Evolutionary conservation across 2,113 vertebrate species (phyloP), one percentile per base, ranked within the genome.

Genomic region (Thalassarche chlororhynchos): DNA sequence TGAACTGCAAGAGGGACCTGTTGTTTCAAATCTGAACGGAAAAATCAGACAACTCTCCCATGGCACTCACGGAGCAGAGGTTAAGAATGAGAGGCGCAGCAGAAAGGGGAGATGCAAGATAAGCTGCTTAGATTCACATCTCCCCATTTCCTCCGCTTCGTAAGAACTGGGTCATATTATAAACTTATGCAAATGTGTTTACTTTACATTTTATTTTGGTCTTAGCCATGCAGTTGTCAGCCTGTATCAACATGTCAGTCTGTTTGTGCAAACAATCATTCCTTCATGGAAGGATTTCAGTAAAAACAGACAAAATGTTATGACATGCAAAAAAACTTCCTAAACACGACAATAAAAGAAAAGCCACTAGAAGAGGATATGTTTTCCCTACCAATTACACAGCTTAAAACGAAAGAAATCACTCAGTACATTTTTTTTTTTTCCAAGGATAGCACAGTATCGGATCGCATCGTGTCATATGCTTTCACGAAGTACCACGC

Each of bases 111-210:
- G 94, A 96, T 82, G 90, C 76, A 31, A 97, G 96, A 97, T 97
- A 97, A 97, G 90, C 64, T 74, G 86, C 71, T 84, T 31, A 21
- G 80, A 92, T 97, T 94, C 89, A 89, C 93, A 86, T 96, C 94
- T 97, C 90, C 80, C 55, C 34, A 66, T 89, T 98, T 98, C 97
- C 97, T 97, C 85, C 0, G 16, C 82, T 93, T 93, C 32, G 2
- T 84, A 70, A 61, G 91, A 84, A 91, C 66, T 55, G 60, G 91
- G 91, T 96, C 89, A 78, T 42, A 54, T 58, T 90, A 90, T 96
- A 97, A 95, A 96, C 93, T 93, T 97, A 98, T 98, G 98, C 98
- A 98, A 98, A 98, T 98, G 83, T 98, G 97, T 98, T 98, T 98
- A 98, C 97, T 98, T 98, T 98, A 92, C 87, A 92, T 97, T 98